Percentiles rank a stretch among this genome's conserved stretches.
Conservation (phyloP, 2,113 vertebrate species). For the Takifugu bimaculatus region DNA sequence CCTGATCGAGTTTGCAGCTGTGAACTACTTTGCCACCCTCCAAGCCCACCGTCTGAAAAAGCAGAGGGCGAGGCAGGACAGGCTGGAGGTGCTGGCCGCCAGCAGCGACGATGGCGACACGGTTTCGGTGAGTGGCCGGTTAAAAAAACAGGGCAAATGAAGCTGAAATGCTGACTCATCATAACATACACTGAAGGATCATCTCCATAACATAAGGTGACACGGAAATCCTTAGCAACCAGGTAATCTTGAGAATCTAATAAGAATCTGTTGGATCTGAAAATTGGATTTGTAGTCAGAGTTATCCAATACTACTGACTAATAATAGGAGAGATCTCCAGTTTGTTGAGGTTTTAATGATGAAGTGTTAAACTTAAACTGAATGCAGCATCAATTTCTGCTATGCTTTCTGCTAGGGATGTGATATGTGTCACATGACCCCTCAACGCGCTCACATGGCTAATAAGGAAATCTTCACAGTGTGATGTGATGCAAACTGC, state of each 20-base stretch:
- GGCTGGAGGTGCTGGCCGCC: constrained; percentile 69
- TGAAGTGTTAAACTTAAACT: too few relatives aligned
- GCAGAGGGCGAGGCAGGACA: constrained; percentile 69
- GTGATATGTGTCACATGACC: constrained; percentile 4
- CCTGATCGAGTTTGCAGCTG: constrained; percentile 91
- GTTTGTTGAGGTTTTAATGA: too few relatives aligned
- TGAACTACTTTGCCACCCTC: constrained; percentile 92
- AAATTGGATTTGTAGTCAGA: too few relatives aligned
- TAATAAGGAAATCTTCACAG: constrained; percentile 13
- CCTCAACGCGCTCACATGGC: constrained; percentile 9
- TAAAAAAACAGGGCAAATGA: not conserved
- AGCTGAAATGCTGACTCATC: not conserved
- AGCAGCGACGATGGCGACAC: constrained; percentile 70
- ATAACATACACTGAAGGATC: not conserved
- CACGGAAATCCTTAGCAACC: too few relatives aligned
- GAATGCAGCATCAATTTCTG: not conserved
- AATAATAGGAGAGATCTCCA: too few relatives aligned
- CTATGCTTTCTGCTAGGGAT: too few relatives aligned
- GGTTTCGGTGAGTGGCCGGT: constrained; percentile 75
- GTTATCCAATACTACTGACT: too few relatives aligned
- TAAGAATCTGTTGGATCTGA: too few relatives aligned
- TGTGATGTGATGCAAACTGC: not conserved
- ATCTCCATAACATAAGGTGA: too few relatives aligned
- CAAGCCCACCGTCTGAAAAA: constrained; percentile 77
- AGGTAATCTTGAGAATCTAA: too few relatives aligned